phyloP scores from a whole-genome alignment of 53 echinoderm and acorn worm genomes.

The Holothuria scabra region DNA sequence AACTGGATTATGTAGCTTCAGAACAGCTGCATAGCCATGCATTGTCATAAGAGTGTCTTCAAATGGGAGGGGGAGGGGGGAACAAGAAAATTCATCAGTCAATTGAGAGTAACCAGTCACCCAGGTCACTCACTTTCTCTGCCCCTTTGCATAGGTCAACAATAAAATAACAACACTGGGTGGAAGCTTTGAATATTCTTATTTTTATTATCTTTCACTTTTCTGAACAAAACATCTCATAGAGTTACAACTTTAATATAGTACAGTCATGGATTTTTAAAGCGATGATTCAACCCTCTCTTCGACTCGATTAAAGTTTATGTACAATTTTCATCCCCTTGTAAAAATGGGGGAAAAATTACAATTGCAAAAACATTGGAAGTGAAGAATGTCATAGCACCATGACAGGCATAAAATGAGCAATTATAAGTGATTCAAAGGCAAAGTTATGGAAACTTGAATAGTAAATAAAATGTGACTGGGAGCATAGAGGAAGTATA shows the following conservation, averaged over 20 bases:
- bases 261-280: constrained; percentile 42
- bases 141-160: too few species aligned
- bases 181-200: constrained; percentile 36
- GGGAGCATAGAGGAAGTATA: too few species aligned
- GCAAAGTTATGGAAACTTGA: constrained; percentile 34
- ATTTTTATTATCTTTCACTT: constrained; percentile 33
- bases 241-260: constrained; percentile 36
- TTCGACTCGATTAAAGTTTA: constrained; percentile 22
- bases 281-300: constrained; percentile 35
- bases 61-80: too few species aligned
- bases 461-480: too few species aligned
- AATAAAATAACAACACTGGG: neutral
- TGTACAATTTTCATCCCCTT: constrained; percentile 36
- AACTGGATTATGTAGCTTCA: too few species aligned
- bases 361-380: constrained; percentile 21
- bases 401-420: constrained; percentile 44
- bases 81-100: too few species aligned
- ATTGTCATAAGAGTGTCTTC: too few species aligned
- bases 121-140: too few species aligned
- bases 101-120: too few species aligned
- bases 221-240: constrained; percentile 33
- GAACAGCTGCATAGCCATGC: too few species aligned
- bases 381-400: constrained; percentile 27
- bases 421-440: constrained; percentile 30
- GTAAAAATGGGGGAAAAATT: constrained; percentile 18